A percentile compares a stretch with the other conserved stretches of the same genome.
Conservation (phyloP, 1,140 invertebrate species). For the Scylla paramamosain region DNA sequence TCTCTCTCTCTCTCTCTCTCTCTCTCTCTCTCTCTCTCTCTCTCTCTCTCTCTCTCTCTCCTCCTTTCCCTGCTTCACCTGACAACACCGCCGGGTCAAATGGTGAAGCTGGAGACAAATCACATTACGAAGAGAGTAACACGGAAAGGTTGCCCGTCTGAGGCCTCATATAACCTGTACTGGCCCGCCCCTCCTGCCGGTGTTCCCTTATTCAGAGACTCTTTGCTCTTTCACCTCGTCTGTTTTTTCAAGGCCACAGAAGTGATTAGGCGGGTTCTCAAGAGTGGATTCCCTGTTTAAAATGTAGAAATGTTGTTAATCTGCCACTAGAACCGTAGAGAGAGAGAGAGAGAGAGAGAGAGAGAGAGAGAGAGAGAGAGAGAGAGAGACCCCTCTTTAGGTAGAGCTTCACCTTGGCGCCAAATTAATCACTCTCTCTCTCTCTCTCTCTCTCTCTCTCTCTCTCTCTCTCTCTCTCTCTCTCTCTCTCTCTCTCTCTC, state of each 20-base stretch:
- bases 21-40: neutral
- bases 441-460: constrained; percentile 20
- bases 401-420: neutral
- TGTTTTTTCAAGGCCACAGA: too few species aligned
- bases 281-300: too few species aligned
- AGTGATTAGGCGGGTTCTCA: too few species aligned
- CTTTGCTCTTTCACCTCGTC: neutral
- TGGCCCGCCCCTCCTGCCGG: neutral
- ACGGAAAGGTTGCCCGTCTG: too few species aligned
- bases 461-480: constrained; percentile 16
- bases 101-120: constrained; percentile 3
- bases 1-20: neutral
- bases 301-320: too few species aligned
- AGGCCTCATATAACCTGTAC: neutral
- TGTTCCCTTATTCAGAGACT: neutral
- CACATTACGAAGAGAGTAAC: neutral
- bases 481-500: constrained; percentile 17
- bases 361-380: too few species aligned
- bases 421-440: constrained; percentile 14
- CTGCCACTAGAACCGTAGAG: too few species aligned
- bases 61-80: neutral
- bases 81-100: neutral
- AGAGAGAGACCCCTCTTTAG: too few species aligned
- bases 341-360: too few species aligned
- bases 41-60: neutral